phyloP scores from a whole-genome alignment of 2,888 invertebrate genomes.

The Drosophila subsilvestris region DNA sequence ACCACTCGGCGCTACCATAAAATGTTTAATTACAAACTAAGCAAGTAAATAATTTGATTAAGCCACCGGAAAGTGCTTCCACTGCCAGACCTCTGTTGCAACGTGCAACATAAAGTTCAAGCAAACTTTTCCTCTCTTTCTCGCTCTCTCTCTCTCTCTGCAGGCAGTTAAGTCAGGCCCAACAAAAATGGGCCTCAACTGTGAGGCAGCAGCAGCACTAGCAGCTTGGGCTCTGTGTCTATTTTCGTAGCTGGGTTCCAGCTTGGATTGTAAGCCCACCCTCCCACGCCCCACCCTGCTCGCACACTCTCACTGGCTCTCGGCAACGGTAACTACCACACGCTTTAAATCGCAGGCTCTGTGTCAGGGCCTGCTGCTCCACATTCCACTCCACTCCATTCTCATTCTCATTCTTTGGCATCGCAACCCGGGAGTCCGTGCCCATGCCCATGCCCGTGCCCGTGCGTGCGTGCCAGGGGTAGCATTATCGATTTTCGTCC shows the following conservation, averaged over 20 bases:
- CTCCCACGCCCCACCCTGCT: conserved; percentile 4
- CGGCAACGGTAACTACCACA: conserved; percentile 54
- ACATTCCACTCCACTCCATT: conserved; percentile 37
- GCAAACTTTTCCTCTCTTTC: conserved; percentile 7
- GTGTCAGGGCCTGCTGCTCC: conserved; percentile 64
- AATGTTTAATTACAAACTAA: conserved; percentile 43
- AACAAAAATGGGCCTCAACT: conserved; percentile 28
- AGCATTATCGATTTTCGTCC: conserved; percentile 65
- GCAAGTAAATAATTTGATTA: conserved; percentile 42
- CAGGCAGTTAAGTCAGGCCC: background rate
- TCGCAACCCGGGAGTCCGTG: background rate
- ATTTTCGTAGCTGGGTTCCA: conserved; percentile 69
- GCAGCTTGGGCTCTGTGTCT: conserved; percentile 61
- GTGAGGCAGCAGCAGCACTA: conserved; percentile 13
- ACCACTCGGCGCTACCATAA: conserved; percentile 17
- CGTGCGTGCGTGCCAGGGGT: conserved; percentile 28
- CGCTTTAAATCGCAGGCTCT: conserved; percentile 54
- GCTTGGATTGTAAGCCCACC: conserved; percentile 57
- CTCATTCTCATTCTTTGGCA: conserved; percentile 2
- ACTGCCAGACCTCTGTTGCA: conserved; percentile 14
- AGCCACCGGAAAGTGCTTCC: conserved; percentile 41
- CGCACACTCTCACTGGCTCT: background rate
- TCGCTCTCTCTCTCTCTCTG: background rate
- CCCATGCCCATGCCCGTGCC: conserved; percentile 8
- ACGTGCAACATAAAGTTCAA: conserved; percentile 44